phyloP scores from a whole-genome alignment of 2,888 invertebrate species.

The Caenorhabditis japonica region DNA sequence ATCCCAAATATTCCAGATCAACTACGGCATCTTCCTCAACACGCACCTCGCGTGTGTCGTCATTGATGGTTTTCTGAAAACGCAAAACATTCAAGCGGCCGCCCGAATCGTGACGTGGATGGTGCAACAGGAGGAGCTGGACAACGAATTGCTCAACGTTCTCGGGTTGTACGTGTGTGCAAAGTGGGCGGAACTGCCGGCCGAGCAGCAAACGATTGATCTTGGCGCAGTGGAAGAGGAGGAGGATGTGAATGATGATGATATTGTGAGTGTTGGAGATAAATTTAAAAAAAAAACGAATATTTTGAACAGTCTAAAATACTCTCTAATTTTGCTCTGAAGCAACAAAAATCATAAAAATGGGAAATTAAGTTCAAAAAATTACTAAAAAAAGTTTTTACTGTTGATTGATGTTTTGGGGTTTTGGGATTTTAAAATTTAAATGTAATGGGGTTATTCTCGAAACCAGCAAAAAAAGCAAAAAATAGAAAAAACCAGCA shows the following conservation, averaged over 20 bases:
- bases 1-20: constrained; percentile 79
- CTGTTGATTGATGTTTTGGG: constrained; percentile 15
- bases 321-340: no score
- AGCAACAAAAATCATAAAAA: no score
- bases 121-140: constrained; percentile 82
- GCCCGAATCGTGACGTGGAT: constrained; percentile 85
- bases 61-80: constrained; percentile 84
- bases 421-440: neutral
- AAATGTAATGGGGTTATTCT: no score
- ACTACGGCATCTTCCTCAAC: constrained; percentile 93
- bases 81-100: constrained; percentile 80
- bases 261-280: constrained; percentile 58
- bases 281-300: no score
- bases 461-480: no score
- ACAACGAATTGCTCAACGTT: constrained; percentile 63
- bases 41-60: constrained; percentile 85
- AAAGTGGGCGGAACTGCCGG: constrained; percentile 69
- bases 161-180: constrained; percentile 55
- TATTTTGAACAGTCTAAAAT: no score
- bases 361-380: no score
- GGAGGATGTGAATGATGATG: constrained; percentile 70
- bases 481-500: no score
- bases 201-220: constrained; percentile 59
- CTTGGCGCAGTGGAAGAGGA: constrained; percentile 73
- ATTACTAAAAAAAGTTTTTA: no score